Evolutionary conservation across 2,797 vertebrate genomes (phyloP).

Genomic region (Picus viridis): DNA sequence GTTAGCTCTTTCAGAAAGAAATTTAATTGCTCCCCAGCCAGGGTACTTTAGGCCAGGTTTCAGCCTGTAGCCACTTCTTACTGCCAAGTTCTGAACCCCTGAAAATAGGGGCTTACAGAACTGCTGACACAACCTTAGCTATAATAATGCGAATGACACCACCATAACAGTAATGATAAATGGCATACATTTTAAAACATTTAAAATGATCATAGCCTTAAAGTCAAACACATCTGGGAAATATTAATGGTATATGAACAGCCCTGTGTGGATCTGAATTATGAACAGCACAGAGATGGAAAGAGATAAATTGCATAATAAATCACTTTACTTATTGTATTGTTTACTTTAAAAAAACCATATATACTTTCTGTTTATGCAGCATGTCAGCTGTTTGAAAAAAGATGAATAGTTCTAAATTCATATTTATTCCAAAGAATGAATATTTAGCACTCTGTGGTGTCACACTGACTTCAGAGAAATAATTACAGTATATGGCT

Average conservation of each 20-base stretch:
- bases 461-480: constrained; percentile 70
- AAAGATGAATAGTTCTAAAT: constrained; percentile 79
- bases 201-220: constrained; percentile 81
- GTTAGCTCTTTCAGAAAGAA: constrained; percentile 30
- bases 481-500: constrained; percentile 76
- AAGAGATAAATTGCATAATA: constrained; percentile 84
- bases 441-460: constrained; percentile 75
- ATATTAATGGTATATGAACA: constrained; percentile 80
- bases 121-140: constrained; percentile 75
- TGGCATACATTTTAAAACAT: constrained; percentile 80
- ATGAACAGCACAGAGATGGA: constrained; percentile 78
- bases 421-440: constrained; percentile 77
- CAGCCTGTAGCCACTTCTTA: constrained; percentile 61
- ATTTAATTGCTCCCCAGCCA: constrained; percentile 35
- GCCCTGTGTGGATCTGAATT: constrained; percentile 78
- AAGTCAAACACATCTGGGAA: constrained; percentile 76
- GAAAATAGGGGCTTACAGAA: constrained; percentile 66
- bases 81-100: constrained; percentile 68
- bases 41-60: constrained; percentile 46
- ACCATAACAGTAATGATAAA: constrained; percentile 80
- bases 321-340: constrained; percentile 79
- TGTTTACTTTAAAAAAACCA: constrained; percentile 72
- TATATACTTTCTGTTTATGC: constrained; percentile 78
- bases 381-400: constrained; percentile 76
- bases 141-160: constrained; percentile 66